Evolutionary conservation across 2,888 invertebrate species (phyloP).

Genomic region (Agriotes lineatus): DNA sequence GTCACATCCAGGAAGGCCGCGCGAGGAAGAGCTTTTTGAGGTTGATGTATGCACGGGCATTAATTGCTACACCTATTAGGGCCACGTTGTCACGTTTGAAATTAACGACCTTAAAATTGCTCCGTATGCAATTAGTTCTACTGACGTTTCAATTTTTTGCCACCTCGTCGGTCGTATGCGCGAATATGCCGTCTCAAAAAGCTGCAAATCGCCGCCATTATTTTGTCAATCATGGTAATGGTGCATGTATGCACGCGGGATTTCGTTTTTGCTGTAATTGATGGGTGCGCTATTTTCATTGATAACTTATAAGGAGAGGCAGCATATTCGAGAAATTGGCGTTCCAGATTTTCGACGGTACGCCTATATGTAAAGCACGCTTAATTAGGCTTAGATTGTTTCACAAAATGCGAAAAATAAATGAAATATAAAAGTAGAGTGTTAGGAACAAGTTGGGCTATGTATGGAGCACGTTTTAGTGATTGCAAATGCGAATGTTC

Average conservation of each 20-base stretch:
- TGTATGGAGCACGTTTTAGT: too few relatives aligned
- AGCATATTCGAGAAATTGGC: not conserved
- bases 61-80: slow-evolving; percentile 18
- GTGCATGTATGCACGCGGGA: slow-evolving; percentile 11
- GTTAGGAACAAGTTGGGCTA: too few relatives aligned
- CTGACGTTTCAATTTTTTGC: slow-evolving; percentile 12
- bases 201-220: slow-evolving; percentile 22
- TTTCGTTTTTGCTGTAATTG: slow-evolving; percentile 21
- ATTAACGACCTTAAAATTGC: slow-evolving; percentile 10
- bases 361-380: too few relatives aligned
- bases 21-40: not conserved
- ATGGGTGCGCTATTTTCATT: slow-evolving; percentile 13
- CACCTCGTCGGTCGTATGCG: not conserved
- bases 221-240: slow-evolving; percentile 20
- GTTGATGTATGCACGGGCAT: slow-evolving; percentile 13
- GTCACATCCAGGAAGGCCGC: not conserved
- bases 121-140: slow-evolving; percentile 8
- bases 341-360: too few relatives aligned
- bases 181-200: too few relatives aligned
- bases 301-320: slow-evolving; percentile 4
- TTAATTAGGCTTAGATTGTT: too few relatives aligned
- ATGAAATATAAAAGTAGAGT: too few relatives aligned
- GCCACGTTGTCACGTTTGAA: slow-evolving; percentile 4
- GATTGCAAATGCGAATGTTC: too few relatives aligned
- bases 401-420: too few relatives aligned